A percentile compares a stretch with the other conserved stretches of the same genome.
These are phyloP conservation scores for Erynnis tages DNA, from an alignment of 2,888 invertebrate genomes.

Conservation along the genomic window DNA sequence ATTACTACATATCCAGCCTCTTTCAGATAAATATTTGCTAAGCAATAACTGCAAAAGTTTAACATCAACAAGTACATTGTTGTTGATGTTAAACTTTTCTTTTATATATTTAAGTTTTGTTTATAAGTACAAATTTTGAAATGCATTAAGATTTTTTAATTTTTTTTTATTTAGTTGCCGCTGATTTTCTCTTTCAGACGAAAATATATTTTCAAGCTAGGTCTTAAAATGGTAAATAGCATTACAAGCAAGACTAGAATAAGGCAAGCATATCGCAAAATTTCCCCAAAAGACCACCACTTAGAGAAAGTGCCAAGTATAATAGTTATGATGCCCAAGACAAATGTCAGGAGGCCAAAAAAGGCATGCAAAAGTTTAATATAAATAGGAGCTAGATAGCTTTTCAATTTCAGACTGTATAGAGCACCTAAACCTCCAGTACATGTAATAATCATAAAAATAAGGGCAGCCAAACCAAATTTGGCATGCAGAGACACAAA, in stretches of 20 bases:
- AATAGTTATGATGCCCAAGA: constrained; percentile 65
- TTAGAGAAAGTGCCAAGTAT: constrained; percentile 61
- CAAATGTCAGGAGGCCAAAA: constrained; percentile 64
- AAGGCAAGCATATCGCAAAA: constrained; percentile 57
- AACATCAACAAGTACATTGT: too few relatives aligned
- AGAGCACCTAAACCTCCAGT: constrained; percentile 69
- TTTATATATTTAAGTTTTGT: too few relatives aligned
- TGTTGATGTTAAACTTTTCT: too few relatives aligned
- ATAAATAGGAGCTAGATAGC: constrained; percentile 69
- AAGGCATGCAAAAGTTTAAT: constrained; percentile 71
- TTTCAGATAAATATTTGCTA: too few relatives aligned
- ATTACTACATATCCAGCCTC: too few relatives aligned
- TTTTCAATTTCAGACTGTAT: constrained; percentile 69
- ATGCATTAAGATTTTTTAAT: neutral
- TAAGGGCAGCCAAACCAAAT: constrained; percentile 67
- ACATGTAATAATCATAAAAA: constrained; percentile 65
- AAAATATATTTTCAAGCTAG: constrained; percentile 71
- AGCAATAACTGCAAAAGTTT: too few relatives aligned
- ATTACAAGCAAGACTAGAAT: constrained; percentile 57
- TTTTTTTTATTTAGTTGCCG: constrained; percentile 7
- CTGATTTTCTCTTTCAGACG: constrained; percentile 66
- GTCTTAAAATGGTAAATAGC: constrained; percentile 66
- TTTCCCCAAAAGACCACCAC: constrained; percentile 70
- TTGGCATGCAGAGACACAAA: constrained; percentile 66
- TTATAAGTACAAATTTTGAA: too few relatives aligned